phyloP scores from a whole-genome alignment of 2,888 invertebrate species.

The Eulithis prunata region DNA sequence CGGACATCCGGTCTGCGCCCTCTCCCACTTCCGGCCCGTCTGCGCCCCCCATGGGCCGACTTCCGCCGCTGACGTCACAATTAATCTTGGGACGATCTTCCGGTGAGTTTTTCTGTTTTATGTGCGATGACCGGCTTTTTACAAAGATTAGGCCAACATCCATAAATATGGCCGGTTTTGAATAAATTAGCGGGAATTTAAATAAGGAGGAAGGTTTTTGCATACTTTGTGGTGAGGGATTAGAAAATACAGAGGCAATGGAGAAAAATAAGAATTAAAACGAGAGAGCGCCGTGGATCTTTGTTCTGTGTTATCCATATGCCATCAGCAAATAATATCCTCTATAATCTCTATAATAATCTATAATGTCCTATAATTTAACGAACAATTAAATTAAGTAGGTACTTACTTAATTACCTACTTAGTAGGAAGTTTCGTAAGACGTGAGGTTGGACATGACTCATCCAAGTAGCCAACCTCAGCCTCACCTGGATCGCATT shows the following conservation, averaged over 20 bases:
- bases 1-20: slow-evolving; percentile 68
- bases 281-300: too few species aligned
- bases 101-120: slow-evolving; percentile 61
- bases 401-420: too few species aligned
- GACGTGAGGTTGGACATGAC: too few species aligned
- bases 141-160: slow-evolving; percentile 25
- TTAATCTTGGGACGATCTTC: slow-evolving; percentile 61
- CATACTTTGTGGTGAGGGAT: slow-evolving; percentile 5
- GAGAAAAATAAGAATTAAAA: too few species aligned
- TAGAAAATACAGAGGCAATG: neutral
- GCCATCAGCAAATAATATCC: neutral
- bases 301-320: neutral
- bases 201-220: slow-evolving; percentile 9
- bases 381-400: neutral
- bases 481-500: too few species aligned
- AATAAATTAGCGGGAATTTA: slow-evolving; percentile 21
- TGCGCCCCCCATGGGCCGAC: slow-evolving; percentile 39
- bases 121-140: slow-evolving; percentile 38
- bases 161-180: slow-evolving; percentile 29
- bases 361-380: neutral
- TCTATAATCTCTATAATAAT: too few species aligned
- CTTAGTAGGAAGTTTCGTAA: too few species aligned
- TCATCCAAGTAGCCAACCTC: too few species aligned
- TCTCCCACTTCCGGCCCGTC: slow-evolving; percentile 45
- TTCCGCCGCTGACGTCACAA: slow-evolving; percentile 64